These are phyloP conservation scores for Leptinotarsa undecemlineata DNA, from an alignment of 1,140 invertebrate genomes.

Conservation along the genomic window DNA sequence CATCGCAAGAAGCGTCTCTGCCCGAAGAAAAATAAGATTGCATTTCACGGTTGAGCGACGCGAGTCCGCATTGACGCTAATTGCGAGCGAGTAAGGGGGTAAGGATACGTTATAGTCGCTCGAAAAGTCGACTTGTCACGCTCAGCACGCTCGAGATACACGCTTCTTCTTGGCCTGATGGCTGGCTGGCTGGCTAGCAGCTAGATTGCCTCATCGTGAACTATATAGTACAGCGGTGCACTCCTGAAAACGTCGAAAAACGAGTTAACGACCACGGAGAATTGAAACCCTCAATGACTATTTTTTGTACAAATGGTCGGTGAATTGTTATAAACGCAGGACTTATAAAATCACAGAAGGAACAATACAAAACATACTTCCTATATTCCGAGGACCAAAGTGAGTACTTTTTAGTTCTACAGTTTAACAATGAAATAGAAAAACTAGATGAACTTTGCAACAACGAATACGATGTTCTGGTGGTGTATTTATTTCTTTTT, in stretches of 20 bases:
- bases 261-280: too few species aligned
- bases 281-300: too few species aligned
- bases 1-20: constrained; percentile 4
- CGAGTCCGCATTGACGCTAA: constrained; percentile 35
- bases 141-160: constrained; percentile 30
- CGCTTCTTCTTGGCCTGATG: constrained; percentile 10
- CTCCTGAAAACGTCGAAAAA: background rate
- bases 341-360: too few species aligned
- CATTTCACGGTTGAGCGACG: constrained; percentile 37
- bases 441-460: too few species aligned
- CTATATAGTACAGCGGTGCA: background rate
- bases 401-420: too few species aligned
- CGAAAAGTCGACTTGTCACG: constrained; percentile 36
- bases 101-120: constrained; percentile 7
- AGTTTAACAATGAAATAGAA: too few species aligned
- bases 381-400: too few species aligned
- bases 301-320: too few species aligned
- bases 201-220: constrained; percentile 7
- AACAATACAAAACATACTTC: too few species aligned
- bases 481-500: too few species aligned
- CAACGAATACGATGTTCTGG: too few species aligned
- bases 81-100: constrained; percentile 20
- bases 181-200: background rate
- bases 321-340: too few species aligned
- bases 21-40: constrained; percentile 26